Base-by-base conservation (phyloP, 2,797 vertebrate species). In the Melanogrammus aeglefinus region DNA sequence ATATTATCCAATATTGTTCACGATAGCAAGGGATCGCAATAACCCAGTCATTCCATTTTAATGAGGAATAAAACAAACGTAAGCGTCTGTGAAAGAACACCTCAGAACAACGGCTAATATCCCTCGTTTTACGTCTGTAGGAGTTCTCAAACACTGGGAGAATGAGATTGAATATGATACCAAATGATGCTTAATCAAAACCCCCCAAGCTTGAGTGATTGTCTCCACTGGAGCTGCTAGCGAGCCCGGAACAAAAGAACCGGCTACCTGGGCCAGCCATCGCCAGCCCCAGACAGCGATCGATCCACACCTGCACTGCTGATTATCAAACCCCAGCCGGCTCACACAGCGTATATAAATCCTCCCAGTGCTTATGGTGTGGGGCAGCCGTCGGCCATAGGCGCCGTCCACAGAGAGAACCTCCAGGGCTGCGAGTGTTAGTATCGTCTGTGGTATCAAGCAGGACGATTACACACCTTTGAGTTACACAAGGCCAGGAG, bases 201-300 rank as follows among this genome's bases (percentile, higher is more conserved):
- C 13, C 31, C 14, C 27, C 29, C 27, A 35, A 33, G 71, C 31
- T 6, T 35, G 71, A 16, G 71, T 63, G 21, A 69, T 69, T 12
- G 63, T 27, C 63, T 69, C 63, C 63, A 10, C 24, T 4, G 24
- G 63, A 69, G 63, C 63, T 13, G 63, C 63, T 69, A 1, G 63
- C 7, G 63, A 27, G 82, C 76, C 47, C 73, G 82, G 72, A 36
- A 74, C 79, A 76, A 79, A 90, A 77, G 6, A 0, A 0, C 63
- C 88, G 79, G 75, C 80, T 92, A 91, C 90, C 83, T 84, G 69
- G 81, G 85, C 85, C 89, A 82, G 78, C 83, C 77, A 90, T 86
- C 90, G 83, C 88, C 81, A 81, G 83, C 76, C 79, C 78, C 86
- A 89, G 92, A 92, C 94, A 95, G 85, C 94, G 93, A 95, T 94